phyloP scores from a whole-genome alignment of 2,113 vertebrate genomes.

The Eurystomus gularis region DNA sequence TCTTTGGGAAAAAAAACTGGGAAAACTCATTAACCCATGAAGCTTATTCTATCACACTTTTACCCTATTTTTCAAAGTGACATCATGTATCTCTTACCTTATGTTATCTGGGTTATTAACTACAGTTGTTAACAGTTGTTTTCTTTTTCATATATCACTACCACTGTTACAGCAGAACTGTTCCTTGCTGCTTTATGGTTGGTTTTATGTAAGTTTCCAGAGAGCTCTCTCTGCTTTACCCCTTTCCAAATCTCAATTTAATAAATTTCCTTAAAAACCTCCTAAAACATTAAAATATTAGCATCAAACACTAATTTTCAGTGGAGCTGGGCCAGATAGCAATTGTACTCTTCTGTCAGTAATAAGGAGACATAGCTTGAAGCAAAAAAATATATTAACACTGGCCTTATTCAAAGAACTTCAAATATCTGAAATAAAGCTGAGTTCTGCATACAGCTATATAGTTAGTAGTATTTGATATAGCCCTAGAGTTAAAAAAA shows the following conservation, averaged over 20 bases:
- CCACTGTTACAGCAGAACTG: neutral
- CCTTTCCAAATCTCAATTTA: neutral
- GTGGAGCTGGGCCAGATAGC: neutral
- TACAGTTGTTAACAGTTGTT: neutral
- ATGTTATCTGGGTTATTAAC: neutral
- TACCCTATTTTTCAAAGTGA: neutral
- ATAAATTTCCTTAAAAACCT: neutral
- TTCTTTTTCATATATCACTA: neutral
- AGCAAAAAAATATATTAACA: neutral
- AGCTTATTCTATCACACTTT: neutral
- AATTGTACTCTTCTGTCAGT: neutral
- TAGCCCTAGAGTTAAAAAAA: neutral
- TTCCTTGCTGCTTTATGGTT: neutral
- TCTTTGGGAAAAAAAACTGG: neutral
- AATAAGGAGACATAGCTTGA: neutral
- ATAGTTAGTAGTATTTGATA: neutral
- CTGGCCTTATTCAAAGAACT: neutral
- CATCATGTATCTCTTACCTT: neutral
- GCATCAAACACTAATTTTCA: constrained; percentile 10
- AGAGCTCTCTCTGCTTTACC: neutral
- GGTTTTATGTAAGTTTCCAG: neutral
- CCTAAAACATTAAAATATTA: neutral
- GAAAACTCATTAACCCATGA: neutral
- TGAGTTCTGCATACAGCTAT: neutral
- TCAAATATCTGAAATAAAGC: neutral